phyloP scores from a whole-genome alignment of 2,888 invertebrate genomes.

The Drosophila sordidula region DNA sequence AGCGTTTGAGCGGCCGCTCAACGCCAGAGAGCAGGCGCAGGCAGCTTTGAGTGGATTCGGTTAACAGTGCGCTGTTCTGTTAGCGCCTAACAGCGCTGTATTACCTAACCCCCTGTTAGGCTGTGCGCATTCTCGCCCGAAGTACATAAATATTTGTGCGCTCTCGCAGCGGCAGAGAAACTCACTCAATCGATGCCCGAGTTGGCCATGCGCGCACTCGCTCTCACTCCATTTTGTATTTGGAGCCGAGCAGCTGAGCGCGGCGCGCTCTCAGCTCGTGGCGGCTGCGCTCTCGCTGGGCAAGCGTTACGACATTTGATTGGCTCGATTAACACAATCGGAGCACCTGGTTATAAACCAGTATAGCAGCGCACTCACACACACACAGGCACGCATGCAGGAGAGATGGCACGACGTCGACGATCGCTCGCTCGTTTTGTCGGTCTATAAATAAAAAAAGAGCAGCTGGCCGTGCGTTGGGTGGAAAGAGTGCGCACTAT shows the following conservation, averaged over 20 bases:
- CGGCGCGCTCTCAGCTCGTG: conserved; percentile 23
- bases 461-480: conserved; percentile 45
- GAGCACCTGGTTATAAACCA: conserved; percentile 82
- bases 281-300: conserved; percentile 24
- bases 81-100: conserved; percentile 35
- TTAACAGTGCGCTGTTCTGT: conserved; percentile 50
- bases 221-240: conserved; percentile 66
- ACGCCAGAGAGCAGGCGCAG: conserved; percentile 2
- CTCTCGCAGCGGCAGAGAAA: neutral
- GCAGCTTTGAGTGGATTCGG: conserved; percentile 56
- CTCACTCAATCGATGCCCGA: conserved; percentile 16
- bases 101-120: no score
- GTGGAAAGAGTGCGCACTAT: conserved; percentile 54
- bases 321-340: conserved; percentile 83
- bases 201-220: conserved; percentile 29
- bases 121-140: neutral
- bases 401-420: conserved; percentile 26
- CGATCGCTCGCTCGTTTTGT: conserved; percentile 47
- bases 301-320: conserved; percentile 77
- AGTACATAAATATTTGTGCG: neutral
- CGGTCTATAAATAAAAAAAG: conserved; percentile 69
- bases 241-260: conserved; percentile 29
- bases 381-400: conserved; percentile 2
- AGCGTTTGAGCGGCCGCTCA: conserved; percentile 19
- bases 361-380: conserved; percentile 58